A percentile compares a stretch with the other conserved stretches of the same genome.
These are phyloP conservation scores for Chaetodon auriga DNA, from an alignment of 2,113 vertebrate species.

Conservation along the genomic window DNA sequence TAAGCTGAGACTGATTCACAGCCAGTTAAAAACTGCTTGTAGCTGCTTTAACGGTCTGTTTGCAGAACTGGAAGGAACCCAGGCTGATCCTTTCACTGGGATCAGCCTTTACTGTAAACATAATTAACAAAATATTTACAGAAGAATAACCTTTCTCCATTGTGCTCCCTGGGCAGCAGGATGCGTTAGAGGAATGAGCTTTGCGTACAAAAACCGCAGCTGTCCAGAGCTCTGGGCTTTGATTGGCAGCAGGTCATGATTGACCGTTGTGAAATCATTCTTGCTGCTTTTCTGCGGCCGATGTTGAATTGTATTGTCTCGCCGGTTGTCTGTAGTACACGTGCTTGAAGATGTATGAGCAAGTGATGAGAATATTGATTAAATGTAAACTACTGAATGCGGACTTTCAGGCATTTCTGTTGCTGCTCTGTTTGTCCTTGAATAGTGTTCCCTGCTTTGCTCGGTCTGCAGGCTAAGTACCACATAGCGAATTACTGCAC, in stretches of 20 bases:
- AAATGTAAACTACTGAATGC: not conserved
- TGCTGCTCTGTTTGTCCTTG: constrained; percentile 12
- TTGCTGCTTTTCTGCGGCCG: not conserved
- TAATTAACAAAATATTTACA: constrained; percentile 76
- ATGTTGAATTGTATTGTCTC: not conserved
- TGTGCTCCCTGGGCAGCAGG: constrained; percentile 62
- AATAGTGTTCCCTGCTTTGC: not conserved
- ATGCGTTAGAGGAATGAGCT: constrained; percentile 61
- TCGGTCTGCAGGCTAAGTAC: not conserved
- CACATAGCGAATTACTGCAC: not conserved
- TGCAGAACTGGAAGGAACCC: constrained; percentile 23
- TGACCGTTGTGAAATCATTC: constrained; percentile 43
- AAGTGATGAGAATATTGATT: not conserved
- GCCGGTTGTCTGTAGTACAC: not conserved
- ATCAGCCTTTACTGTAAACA: constrained; percentile 70
- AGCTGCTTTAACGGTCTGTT: not conserved
- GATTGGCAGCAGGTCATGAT: constrained; percentile 59
- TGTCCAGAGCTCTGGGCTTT: constrained; percentile 46
- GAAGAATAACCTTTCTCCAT: constrained; percentile 49
- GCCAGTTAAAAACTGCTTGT: too few relatives aligned
- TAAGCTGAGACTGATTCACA: too few relatives aligned
- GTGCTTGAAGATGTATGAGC: not conserved
- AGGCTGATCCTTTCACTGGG: constrained; percentile 34
- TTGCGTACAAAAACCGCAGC: constrained; percentile 56
- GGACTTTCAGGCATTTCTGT: not conserved